Percentiles rank a stretch among this genome's conserved stretches.
Evolutionary conservation across 2,797 vertebrate species (phyloP).

Genomic region (Falco rusticolus): DNA sequence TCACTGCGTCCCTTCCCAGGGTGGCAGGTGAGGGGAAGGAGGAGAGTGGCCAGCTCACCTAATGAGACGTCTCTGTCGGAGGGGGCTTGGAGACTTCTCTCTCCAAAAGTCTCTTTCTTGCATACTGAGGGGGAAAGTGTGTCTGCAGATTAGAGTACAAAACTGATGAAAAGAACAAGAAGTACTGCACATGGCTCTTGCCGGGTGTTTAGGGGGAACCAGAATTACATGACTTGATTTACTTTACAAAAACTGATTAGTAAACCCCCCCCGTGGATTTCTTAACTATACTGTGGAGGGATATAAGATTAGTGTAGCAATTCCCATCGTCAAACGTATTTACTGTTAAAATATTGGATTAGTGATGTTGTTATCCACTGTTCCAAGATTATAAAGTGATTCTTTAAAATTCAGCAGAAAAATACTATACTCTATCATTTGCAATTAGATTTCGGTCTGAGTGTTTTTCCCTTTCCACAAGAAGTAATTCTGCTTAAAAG

Average conservation of each 20-base stretch:
- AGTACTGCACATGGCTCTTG: background rate
- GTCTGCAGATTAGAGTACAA: background rate
- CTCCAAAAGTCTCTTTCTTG: background rate
- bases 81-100: background rate
- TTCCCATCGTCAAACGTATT: conserved; percentile 76
- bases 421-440: conserved; percentile 44
- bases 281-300: conserved; percentile 64
- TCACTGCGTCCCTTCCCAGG: background rate
- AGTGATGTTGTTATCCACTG: conserved; percentile 74
- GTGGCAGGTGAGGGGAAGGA: fast-evolving
- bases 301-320: conserved; percentile 74
- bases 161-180: background rate
- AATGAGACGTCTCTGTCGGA: background rate
- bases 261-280: conserved; percentile 66
- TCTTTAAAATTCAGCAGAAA: conserved; percentile 65
- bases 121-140: background rate
- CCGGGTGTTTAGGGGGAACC: conserved; percentile 33
- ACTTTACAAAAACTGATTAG: conserved; percentile 74
- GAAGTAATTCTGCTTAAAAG: background rate
- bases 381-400: conserved; percentile 74
- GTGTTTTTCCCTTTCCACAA: conserved; percentile 20
- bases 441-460: conserved; percentile 60
- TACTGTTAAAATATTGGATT: conserved; percentile 76
- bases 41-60: background rate
- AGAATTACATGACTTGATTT: conserved; percentile 71